Base-by-base conservation (phyloP, 2,797 vertebrate species). In the Microchirus variegatus region DNA sequence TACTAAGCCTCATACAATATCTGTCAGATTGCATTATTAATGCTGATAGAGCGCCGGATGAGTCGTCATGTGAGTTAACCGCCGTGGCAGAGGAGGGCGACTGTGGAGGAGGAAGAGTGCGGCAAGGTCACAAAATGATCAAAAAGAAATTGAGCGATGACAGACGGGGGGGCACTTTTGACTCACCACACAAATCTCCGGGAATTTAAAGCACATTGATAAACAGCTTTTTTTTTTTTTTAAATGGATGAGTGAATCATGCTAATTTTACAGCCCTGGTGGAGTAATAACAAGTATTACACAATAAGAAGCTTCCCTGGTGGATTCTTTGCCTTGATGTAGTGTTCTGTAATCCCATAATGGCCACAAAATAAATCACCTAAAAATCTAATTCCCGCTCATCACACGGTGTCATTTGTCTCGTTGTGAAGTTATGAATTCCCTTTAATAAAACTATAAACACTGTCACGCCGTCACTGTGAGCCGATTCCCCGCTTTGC, bases 11-110 rank as follows among this genome's bases (percentile, higher is more conserved):
- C n/a, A 63, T 62, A 80, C 66, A 55, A 64, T 70, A 62, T 81
- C 70, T 84, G 77, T 77, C 76, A 79, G 69, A 64, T 64, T 73
- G 65, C 19, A 62, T 85, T 80, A 82, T 75, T 78, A 68, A 78
- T 66, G 72, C 48, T 11, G 81, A 80, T 67, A 1, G 67, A 79
- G 61, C 16, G 64, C 56, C 8, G 47, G 55, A 62, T 64, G 78
- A 75, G 68, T 60, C n/a, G 57, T 70, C 67, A 59, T 44, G 57
- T 26, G 73, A 67, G 53, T 67, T 60, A 75, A 77, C 36, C 40
- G 1, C 50, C 0, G 14, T 3, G 17, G 52, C 18, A 8, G 38
- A 0, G 3, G 43, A 42, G 19, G 56, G 56, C 53, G n/a, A 59
- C 12, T 61, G 2, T 8, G n/a, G 35, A 0, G 8, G 43, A 38